phyloP scores from a whole-genome alignment of 1,140 invertebrate genomes.

The Dinoponera quadriceps region DNA sequence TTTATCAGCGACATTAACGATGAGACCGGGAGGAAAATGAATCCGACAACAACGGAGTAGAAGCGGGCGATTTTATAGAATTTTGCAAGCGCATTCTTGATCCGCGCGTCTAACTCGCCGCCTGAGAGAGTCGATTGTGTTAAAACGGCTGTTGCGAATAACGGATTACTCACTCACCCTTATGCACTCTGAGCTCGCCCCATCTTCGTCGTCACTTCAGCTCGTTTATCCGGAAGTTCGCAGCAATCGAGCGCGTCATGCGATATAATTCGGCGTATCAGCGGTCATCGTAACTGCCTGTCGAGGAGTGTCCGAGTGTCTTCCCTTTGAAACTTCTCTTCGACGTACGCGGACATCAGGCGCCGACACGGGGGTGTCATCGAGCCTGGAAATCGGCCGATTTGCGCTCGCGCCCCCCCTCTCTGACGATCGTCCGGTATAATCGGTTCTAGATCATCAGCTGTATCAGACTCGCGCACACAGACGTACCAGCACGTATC shows the following conservation, averaged over 20 bases:
- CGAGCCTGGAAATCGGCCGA: background rate
- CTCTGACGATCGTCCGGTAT: background rate
- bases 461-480: conserved; percentile 18
- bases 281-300: background rate
- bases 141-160: too few species aligned
- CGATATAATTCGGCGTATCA: background rate
- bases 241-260: conserved; percentile 11
- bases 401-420: background rate
- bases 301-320: background rate
- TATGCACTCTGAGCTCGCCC: background rate
- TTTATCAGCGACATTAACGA: conserved; percentile 6
- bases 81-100: background rate
- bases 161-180: conserved; percentile 42
- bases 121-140: too few species aligned
- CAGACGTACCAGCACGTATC: background rate
- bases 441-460: conserved; percentile 27
- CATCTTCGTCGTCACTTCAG: conserved; percentile 26
- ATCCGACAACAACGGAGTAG: background rate
- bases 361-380: background rate
- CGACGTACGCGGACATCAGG: conserved; percentile 1
- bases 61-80: background rate
- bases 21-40: background rate
- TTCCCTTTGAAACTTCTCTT: background rate
- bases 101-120: too few species aligned
- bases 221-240: conserved; percentile 6